Conservation (phyloP, 2,888 invertebrate genomes). For the Alsophila aescularia region DNA sequence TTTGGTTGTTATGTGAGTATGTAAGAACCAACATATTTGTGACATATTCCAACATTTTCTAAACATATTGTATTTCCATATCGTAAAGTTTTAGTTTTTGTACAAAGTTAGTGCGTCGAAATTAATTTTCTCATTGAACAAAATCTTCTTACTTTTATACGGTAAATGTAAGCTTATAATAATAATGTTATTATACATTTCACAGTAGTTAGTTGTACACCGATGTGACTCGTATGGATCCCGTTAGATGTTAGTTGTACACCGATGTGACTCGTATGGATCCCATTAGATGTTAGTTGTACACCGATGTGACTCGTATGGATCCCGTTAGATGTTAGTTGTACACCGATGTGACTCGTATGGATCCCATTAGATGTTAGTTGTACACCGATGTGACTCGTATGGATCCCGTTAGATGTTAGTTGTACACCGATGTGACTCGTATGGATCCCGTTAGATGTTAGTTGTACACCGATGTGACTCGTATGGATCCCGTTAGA, state of each 20-base stretch:
- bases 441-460: too few species aligned
- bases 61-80: slow-evolving; percentile 70
- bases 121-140: slow-evolving; percentile 19
- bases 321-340: too few species aligned
- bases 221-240: too few species aligned
- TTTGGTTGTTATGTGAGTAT: not conserved
- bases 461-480: not conserved
- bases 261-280: too few species aligned
- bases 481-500: too few species aligned
- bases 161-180: slow-evolving; percentile 27
- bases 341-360: not conserved
- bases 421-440: not conserved
- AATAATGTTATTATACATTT: not conserved
- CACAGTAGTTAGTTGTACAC: not conserved
- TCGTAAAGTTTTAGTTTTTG: slow-evolving; percentile 49
- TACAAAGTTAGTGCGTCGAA: slow-evolving; percentile 17
- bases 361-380: too few species aligned
- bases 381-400: not conserved
- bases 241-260: too few species aligned
- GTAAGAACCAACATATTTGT: slow-evolving; percentile 24
- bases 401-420: too few species aligned
- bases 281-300: too few species aligned
- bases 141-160: slow-evolving; percentile 15
- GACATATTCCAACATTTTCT: slow-evolving; percentile 50
- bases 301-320: too few species aligned